phyloP scores from a whole-genome alignment of 2,113 vertebrate species.

The Columba janthina region DNA sequence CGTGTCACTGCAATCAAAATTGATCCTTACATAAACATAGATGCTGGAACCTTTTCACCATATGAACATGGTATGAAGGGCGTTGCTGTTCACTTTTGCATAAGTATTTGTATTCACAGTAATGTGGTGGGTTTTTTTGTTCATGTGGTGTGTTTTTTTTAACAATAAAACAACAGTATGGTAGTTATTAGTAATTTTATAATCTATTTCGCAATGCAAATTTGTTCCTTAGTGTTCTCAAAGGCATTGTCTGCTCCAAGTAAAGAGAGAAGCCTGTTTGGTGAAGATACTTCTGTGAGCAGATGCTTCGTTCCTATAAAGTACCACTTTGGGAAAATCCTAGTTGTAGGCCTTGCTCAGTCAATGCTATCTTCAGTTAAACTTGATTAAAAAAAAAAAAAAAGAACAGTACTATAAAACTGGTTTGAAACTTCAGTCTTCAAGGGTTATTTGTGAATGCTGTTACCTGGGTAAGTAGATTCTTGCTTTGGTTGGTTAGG shows the following conservation, averaged over 20 bases:
- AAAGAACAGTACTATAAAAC: background rate
- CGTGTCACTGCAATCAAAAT: constrained; percentile 84
- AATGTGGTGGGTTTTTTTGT: background rate
- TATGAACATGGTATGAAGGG: constrained; percentile 77
- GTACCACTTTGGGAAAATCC: background rate
- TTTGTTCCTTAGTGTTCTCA: background rate
- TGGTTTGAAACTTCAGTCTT: background rate
- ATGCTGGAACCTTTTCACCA: constrained; percentile 82
- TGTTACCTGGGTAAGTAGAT: background rate
- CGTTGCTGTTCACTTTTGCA: background rate
- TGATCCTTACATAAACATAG: constrained; percentile 83
- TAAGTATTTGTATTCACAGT: background rate
- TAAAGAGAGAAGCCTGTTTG: background rate
- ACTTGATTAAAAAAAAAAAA: background rate
- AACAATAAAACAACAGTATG: background rate
- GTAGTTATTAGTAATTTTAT: background rate
- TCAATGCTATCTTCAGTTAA: background rate
- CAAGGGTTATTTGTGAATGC: background rate
- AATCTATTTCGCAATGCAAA: background rate
- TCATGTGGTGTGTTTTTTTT: background rate
- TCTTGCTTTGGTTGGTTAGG: background rate
- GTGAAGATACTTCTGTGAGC: background rate
- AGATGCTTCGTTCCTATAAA: background rate
- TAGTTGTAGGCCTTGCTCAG: background rate
- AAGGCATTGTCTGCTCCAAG: background rate